A percentile compares a stretch with the other conserved stretches of the same genome.
Evolutionary conservation across 2,888 invertebrate species (phyloP).

Genomic region (Euproctis similis): DNA sequence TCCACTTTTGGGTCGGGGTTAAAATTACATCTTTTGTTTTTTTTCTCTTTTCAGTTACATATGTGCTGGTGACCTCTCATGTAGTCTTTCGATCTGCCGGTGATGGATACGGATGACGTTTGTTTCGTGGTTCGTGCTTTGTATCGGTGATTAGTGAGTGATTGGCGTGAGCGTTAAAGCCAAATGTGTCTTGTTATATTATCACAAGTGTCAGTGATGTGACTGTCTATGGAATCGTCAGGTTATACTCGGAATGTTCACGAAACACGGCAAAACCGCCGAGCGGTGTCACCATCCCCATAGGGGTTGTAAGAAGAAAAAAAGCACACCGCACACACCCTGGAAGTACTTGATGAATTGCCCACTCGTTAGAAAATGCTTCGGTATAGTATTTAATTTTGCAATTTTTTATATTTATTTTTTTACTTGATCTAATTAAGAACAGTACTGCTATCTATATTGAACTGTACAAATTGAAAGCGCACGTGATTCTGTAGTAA

Average conservation of each 20-base stretch:
- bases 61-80: slow-evolving; percentile 45
- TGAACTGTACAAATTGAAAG: no score
- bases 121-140: slow-evolving; percentile 52
- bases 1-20: slow-evolving; percentile 24
- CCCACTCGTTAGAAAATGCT: slow-evolving; percentile 77
- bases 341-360: slow-evolving; percentile 78
- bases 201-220: slow-evolving; percentile 60
- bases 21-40: slow-evolving; percentile 57
- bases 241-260: slow-evolving; percentile 68
- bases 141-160: slow-evolving; percentile 52
- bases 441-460: no score
- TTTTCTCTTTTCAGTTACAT: slow-evolving; percentile 73
- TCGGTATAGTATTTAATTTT: slow-evolving; percentile 67
- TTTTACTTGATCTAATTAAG: no score
- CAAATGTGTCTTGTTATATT: slow-evolving; percentile 43
- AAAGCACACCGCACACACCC: slow-evolving; percentile 68
- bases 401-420: slow-evolving; percentile 26
- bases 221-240: slow-evolving; percentile 67
- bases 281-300: slow-evolving; percentile 66
- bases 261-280: slow-evolving; percentile 68
- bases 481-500: no score
- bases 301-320: slow-evolving; percentile 71
- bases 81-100: slow-evolving; percentile 51
- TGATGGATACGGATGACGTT: slow-evolving; percentile 66
- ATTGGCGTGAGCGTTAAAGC: slow-evolving; percentile 31